These are phyloP conservation scores for Strigops habroptila DNA, from an alignment of 2,113 vertebrate species.

Conservation along the genomic window DNA sequence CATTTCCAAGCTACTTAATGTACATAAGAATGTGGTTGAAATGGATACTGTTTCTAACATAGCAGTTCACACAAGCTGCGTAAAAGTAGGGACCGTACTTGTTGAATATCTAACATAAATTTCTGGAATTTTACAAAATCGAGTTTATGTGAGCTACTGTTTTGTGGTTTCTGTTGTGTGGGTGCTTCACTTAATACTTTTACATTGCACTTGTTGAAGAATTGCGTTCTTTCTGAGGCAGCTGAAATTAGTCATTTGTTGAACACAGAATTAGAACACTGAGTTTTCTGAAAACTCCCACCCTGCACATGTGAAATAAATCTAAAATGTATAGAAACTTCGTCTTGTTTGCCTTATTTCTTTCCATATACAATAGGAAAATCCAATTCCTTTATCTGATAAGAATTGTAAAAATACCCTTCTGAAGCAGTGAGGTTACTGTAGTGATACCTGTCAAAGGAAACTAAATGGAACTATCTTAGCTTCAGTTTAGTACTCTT, in stretches of 20 bases:
- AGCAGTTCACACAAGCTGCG: background rate
- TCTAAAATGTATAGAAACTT: background rate
- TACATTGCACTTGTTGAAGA: background rate
- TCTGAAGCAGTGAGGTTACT: background rate
- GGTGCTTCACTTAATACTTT: background rate
- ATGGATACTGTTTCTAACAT: background rate
- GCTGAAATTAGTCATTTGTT: background rate
- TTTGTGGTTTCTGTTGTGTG: background rate
- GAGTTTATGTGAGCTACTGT: background rate
- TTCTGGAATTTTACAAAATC: background rate
- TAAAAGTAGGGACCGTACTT: background rate
- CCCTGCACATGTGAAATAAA: background rate
- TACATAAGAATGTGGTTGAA: background rate
- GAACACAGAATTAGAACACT: background rate
- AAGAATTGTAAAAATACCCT: background rate
- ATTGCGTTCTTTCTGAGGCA: background rate
- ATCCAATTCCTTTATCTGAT: background rate
- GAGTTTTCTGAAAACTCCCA: background rate
- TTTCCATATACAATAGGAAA: background rate
- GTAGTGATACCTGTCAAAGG: background rate
- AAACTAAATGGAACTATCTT: background rate
- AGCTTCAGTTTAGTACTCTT: accelerated
- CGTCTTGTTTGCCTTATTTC: background rate
- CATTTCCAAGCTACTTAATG: background rate
- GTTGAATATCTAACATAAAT: background rate